A percentile compares a stretch with the other conserved stretches of the same genome.
Conservation (phyloP, 2,113 vertebrate species). For the Bolborhynchus lineola region DNA sequence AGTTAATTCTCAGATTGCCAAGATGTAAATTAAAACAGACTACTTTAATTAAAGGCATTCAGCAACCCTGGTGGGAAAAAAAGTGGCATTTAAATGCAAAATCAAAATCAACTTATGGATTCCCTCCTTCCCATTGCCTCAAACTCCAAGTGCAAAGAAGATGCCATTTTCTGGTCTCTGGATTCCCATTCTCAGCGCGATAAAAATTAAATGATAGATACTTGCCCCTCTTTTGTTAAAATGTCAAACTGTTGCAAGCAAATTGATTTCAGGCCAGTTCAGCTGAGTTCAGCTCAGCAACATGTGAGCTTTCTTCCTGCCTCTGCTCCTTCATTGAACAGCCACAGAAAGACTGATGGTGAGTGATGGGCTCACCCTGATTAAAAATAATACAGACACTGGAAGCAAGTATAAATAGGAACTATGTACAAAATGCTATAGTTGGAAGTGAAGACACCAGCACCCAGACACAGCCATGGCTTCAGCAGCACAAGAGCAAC, state of each 20-base stretch:
- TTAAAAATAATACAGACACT: not conserved
- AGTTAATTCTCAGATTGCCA: not conserved
- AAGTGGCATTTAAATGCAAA: not conserved
- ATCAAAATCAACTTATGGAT: slow-evolving; percentile 4
- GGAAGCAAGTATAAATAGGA: not conserved
- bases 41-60: slow-evolving; percentile 28
- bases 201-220: slow-evolving; percentile 35
- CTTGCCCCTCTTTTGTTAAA: slow-evolving; percentile 46
- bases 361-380: not conserved
- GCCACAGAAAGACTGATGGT: not conserved
- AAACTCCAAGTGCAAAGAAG: not conserved
- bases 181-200: not conserved
- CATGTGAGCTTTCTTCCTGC: not conserved
- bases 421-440: not conserved
- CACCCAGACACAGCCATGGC: not conserved
- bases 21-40: slow-evolving; percentile 2
- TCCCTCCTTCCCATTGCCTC: not conserved
- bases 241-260: slow-evolving; percentile 33
- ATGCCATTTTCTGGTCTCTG: not conserved
- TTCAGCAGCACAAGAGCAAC: not conserved
- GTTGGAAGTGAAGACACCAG: not conserved
- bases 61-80: not conserved
- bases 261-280: slow-evolving; percentile 11
- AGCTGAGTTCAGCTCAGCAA: not conserved
- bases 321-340: not conserved